Conservation (phyloP, 2,797 vertebrate genomes). For the Dendrocincla fuliginosa region DNA sequence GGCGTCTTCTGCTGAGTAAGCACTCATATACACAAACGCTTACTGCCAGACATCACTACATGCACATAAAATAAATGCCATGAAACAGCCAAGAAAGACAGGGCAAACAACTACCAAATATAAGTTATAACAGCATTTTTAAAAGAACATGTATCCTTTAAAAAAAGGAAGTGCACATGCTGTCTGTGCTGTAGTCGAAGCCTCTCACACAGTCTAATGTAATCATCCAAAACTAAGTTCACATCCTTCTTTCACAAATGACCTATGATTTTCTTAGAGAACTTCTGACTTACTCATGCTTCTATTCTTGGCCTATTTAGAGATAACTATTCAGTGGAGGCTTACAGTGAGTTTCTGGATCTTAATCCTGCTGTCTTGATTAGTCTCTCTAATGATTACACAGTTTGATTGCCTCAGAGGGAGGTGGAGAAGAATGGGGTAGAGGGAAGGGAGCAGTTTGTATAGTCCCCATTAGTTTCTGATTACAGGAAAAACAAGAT, state of each 20-base stretch:
- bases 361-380: slow-evolving; percentile 32
- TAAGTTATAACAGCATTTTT: background rate
- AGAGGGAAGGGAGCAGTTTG: slow-evolving; percentile 9
- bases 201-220: background rate
- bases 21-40: background rate
- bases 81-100: background rate
- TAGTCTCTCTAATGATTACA: slow-evolving; percentile 46
- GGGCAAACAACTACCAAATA: background rate
- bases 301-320: background rate
- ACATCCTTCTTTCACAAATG: background rate
- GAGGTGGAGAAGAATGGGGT: slow-evolving; percentile 40
- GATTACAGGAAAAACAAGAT: slow-evolving; percentile 49
- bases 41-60: background rate
- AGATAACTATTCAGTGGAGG: background rate
- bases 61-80: background rate
- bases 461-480: background rate
- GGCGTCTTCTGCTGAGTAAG: background rate
- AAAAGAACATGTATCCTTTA: background rate
- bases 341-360: slow-evolving; percentile 44
- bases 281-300: slow-evolving; percentile 3
- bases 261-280: slow-evolving; percentile 2
- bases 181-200: background rate
- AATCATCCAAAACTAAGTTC: background rate
- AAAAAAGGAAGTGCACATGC: background rate
- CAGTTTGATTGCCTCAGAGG: slow-evolving; percentile 59